These are phyloP conservation scores for Coelogynopora nodosa DNA, from an alignment of 2,888 invertebrate genomes.

Conservation along the genomic window DNA sequence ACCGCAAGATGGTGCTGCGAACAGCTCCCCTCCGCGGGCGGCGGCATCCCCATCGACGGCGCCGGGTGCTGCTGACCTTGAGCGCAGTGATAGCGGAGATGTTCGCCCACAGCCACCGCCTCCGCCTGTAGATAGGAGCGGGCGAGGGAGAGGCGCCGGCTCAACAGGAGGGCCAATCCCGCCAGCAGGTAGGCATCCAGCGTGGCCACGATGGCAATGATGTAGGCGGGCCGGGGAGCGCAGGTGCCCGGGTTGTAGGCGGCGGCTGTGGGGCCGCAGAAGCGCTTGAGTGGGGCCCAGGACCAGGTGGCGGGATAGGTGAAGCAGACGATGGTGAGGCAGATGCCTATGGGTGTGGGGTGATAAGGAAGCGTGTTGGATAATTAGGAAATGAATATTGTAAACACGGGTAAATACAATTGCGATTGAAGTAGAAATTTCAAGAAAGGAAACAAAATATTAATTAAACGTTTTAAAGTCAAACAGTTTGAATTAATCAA, in stretches of 20 bases:
- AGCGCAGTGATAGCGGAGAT: too few species aligned
- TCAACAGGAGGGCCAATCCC: neutral
- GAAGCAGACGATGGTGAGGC: neutral
- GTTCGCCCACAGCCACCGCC: too few species aligned
- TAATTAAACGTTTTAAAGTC: too few species aligned
- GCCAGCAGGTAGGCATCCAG: neutral
- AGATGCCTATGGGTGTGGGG: neutral
- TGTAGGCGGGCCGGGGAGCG: neutral
- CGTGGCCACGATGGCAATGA: neutral
- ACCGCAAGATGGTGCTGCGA: neutral
- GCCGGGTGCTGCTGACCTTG: neutral
- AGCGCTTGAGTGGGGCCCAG: neutral
- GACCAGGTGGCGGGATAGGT: neutral
- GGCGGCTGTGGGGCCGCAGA: neutral
- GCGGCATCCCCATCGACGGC: neutral
- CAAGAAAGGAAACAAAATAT: too few species aligned
- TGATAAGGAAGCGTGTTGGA: too few species aligned
- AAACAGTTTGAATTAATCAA: too few species aligned
- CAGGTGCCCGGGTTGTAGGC: neutral
- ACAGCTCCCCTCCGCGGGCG: neutral
- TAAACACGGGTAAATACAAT: too few species aligned
- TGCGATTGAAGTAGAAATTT: too few species aligned
- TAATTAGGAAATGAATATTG: too few species aligned
- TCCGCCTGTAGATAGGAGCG: neutral
- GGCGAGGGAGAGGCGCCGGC: neutral